phyloP scores from a whole-genome alignment of 2,888 invertebrate genomes.

The Stomorhina lunata region DNA sequence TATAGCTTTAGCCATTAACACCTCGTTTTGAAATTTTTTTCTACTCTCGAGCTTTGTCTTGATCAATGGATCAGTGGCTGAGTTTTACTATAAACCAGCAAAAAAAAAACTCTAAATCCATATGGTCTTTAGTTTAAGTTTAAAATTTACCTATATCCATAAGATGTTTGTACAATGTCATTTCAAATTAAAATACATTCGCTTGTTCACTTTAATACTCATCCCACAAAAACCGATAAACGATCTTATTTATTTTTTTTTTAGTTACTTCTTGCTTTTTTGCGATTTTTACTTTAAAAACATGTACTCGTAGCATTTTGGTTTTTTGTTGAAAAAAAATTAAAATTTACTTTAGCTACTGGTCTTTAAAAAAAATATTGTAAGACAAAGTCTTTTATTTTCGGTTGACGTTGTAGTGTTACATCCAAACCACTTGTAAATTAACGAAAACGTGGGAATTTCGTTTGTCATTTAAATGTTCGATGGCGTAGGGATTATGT shows the following conservation, averaged over 20 bases:
- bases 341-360: slow-evolving; percentile 57
- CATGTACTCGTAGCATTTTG: slow-evolving; percentile 29
- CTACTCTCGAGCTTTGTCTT: slow-evolving; percentile 50
- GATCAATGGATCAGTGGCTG: slow-evolving; percentile 61
- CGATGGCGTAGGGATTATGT: not conserved
- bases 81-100: slow-evolving; percentile 23
- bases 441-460: slow-evolving; percentile 66
- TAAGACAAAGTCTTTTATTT: slow-evolving; percentile 46
- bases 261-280: not conserved
- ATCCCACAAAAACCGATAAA: slow-evolving; percentile 64
- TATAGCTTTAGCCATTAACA: slow-evolving; percentile 57
- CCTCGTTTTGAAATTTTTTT: slow-evolving; percentile 37
- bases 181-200: slow-evolving; percentile 66
- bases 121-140: slow-evolving; percentile 46
- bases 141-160: not conserved
- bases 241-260: slow-evolving; percentile 43
- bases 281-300: slow-evolving; percentile 14
- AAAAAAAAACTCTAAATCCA: slow-evolving; percentile 22
- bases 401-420: slow-evolving; percentile 44
- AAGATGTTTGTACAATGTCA: slow-evolving; percentile 51
- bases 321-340: slow-evolving; percentile 11
- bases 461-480: slow-evolving; percentile 54
- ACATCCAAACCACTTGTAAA: slow-evolving; percentile 62
- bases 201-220: slow-evolving; percentile 57
- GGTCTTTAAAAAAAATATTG: slow-evolving; percentile 55